Evolutionary conservation across 2,113 vertebrate genomes (phyloP), one percentile per base, ranked within the genome.

Genomic region (Ivindomyrus marchei): DNA sequence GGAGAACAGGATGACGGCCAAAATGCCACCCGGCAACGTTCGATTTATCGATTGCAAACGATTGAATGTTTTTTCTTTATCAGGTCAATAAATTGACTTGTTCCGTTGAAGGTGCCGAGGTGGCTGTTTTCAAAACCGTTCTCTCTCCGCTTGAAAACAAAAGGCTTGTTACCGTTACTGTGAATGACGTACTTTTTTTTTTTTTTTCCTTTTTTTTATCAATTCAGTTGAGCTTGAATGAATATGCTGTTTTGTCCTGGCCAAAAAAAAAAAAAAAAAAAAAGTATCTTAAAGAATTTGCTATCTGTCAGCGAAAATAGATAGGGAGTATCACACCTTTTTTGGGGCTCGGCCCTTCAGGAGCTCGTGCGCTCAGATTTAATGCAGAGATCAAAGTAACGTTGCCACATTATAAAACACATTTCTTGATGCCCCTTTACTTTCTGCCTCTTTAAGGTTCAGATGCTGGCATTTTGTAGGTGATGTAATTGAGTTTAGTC

Each of bases 11-110:
- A 66, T 39, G 31, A 1, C 1, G 83, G 74, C 87, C 91, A 91
- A 93, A 93, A 94, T 91, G 92, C 91, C 91, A 90, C 53, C 10
- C 42, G 89, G 91, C 93, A 93, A 89, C 87, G 87, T 52, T 87
- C 15, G 45, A 70, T 70, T 31, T 90, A 95, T 95, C 91, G 90
- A 94, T 95, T 91, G 46, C 66, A 92, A 92, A 92, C 92, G 92
- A 94, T 94, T 92, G 93, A 90, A 89, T 92, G 92, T 92, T 94
- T 92, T 10, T 93, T 86, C 89, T 92, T 58, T 91, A 89, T 91
- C 89, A 92, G 92, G 92, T 93, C 94, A 94, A 92, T 93, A 93
- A 93, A 93, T 90, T 74, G 88, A 83, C 90, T 80, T 85, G 27
- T 88, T 90, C 62, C 39, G 85, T 88, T 39, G 56, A 31, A 90